These are phyloP conservation scores for Pangasianodon gigas DNA, from an alignment of 2,113 vertebrate species.

Conservation along the genomic window DNA sequence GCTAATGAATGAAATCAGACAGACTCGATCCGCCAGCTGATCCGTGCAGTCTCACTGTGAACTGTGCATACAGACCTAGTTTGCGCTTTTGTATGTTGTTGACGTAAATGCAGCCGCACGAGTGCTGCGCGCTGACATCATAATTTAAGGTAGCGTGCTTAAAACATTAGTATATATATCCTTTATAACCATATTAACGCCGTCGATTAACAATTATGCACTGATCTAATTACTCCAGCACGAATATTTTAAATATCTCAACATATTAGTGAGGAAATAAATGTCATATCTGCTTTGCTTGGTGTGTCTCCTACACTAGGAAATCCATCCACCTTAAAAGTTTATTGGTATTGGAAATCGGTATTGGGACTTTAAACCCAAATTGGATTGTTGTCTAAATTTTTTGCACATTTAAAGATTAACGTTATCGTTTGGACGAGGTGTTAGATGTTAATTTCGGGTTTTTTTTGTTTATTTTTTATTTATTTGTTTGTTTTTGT, in stretches of 20 bases:
- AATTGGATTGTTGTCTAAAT: background rate
- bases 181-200: background rate
- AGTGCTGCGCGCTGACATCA: slow-evolving; percentile 64
- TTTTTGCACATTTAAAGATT: background rate
- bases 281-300: background rate
- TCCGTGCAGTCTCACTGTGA: slow-evolving; percentile 53
- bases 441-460: background rate
- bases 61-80: slow-evolving; percentile 45
- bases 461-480: background rate
- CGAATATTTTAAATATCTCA: background rate
- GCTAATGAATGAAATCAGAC: background rate
- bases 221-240: background rate
- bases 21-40: slow-evolving; percentile 49
- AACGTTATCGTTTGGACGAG: background rate
- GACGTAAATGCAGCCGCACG: slow-evolving; percentile 78
- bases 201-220: too few relatives aligned
- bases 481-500: background rate
- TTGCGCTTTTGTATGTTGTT: slow-evolving; percentile 65
- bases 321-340: slow-evolving; percentile 40
- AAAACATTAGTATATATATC: background rate
- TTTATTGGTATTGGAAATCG: background rate
- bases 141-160: slow-evolving; percentile 72
- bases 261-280: background rate
- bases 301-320: background rate
- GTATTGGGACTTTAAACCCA: slow-evolving; percentile 2